These are phyloP conservation scores for Limnephilus auricula DNA, from an alignment of 2,888 invertebrate species.

Conservation along the genomic window DNA sequence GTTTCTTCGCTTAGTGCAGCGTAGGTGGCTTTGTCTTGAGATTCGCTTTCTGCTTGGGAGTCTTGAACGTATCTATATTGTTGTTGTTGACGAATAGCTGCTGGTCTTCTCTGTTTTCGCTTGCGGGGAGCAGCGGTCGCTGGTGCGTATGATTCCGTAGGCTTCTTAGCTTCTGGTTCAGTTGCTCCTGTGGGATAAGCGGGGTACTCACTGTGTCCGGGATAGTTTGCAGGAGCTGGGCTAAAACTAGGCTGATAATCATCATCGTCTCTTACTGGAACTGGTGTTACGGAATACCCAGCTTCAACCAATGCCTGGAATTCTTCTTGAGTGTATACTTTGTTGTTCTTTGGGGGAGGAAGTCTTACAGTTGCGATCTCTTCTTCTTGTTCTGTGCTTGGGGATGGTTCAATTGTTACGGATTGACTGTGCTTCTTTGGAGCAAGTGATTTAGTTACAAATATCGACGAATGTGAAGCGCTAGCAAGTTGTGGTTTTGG, in stretches of 20 bases:
- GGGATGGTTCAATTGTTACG: constrained; percentile 48
- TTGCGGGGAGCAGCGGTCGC: constrained; percentile 58
- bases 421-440: constrained; percentile 56
- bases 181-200: constrained; percentile 23
- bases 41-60: constrained; percentile 57
- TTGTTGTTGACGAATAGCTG: constrained; percentile 31
- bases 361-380: constrained; percentile 69
- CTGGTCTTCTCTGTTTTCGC: constrained; percentile 63
- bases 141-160: constrained; percentile 55
- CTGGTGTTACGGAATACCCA: constrained; percentile 76
- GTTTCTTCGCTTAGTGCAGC: constrained; percentile 54
- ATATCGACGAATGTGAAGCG: constrained; percentile 63
- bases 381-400: constrained; percentile 55
- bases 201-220: constrained; percentile 62
- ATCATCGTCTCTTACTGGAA: constrained; percentile 70
- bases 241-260: constrained; percentile 61
- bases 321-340: constrained; percentile 77
- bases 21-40: constrained; percentile 55
- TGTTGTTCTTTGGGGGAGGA: constrained; percentile 76
- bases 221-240: constrained; percentile 64
- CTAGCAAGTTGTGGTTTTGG: constrained; percentile 42
- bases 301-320: constrained; percentile 76
- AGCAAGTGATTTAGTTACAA: constrained; percentile 61
- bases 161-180: constrained; percentile 55
- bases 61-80: constrained; percentile 56